A percentile compares a stretch with the other conserved stretches of the same genome.
Evolutionary conservation across 2,113 vertebrate genomes (phyloP).

Genomic region (Suncus etruscus): DNA sequence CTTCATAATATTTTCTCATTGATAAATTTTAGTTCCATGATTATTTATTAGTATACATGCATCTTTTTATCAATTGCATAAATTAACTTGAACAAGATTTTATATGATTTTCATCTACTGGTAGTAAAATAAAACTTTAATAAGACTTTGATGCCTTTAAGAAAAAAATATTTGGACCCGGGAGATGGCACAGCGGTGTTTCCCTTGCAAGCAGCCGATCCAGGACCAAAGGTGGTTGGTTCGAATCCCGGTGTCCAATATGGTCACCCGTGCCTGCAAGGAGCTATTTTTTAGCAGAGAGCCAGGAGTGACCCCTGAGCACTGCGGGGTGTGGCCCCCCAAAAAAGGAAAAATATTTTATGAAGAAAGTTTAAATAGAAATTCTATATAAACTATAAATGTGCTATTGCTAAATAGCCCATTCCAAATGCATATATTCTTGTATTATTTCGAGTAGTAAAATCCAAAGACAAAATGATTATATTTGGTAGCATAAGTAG

Average conservation of each 20-base stretch:
- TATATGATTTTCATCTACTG: constrained; percentile 30
- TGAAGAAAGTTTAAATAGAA: constrained; percentile 42
- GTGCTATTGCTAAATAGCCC: constrained; percentile 5
- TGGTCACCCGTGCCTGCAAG: no score
- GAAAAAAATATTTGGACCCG: neutral
- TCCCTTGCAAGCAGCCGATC: no score
- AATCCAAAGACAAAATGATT: constrained; percentile 4
- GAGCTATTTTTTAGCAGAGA: no score
- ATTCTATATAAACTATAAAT: neutral
- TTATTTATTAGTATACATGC: constrained; percentile 13
- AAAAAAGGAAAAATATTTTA: neutral
- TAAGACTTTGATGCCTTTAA: neutral
- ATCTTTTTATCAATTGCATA: constrained; percentile 31
- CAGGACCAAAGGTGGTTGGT: no score
- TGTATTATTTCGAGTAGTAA: constrained; percentile 23
- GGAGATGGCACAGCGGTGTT: no score
- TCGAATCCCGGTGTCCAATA: no score
- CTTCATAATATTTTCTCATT: neutral
- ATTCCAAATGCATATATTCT: neutral
- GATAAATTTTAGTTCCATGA: neutral
- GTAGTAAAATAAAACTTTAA: neutral
- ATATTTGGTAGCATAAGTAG: neutral
- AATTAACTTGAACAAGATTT: constrained; percentile 1
- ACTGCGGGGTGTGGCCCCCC: no score
- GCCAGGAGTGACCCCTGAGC: no score